Evolutionary conservation across 2,888 invertebrate genomes (phyloP), one percentile per base, ranked within the genome.

Genomic region (Cynaeus angustus): DNA sequence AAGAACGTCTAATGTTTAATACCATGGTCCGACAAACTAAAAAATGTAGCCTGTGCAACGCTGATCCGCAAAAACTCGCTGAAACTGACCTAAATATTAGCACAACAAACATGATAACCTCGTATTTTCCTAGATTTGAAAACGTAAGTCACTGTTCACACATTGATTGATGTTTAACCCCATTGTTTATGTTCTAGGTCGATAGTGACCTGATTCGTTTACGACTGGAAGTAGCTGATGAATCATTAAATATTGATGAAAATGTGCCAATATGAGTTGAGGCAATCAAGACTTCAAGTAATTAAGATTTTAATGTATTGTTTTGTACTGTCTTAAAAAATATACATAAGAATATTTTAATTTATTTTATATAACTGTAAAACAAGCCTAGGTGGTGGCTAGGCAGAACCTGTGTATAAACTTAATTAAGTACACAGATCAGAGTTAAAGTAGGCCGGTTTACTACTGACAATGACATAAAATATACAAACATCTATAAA

Each of bases 1-100:
- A 88, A 74, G 90, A 90, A 78, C 85, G 90, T 73, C 75, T 90
- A 61, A 85, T 84, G 65, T 80, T 90, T 21, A 89, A 89, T 71
- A 88, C 88, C 48, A 86, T 88, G 66, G 84, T 86, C 66, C 88
- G 87, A 75, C 86, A 87, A 56, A 74, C 73, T 75, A 84, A 87
- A 30, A 78, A 74, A 53, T 85, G 85, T 66, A 77, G 80, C 46
- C 76, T 84, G 33, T 85, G 84, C 72, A 74, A 74, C 16, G 76
- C 76, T 4, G 81, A 81, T 21, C 76, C 52, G 1, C 61, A 61
- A 48, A 70, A 48, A 61, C 14, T 62, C 8, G 66, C 66, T 1
- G 56, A 56, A 41, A 52, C 4, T 48, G 14, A 46, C 30, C 38
- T 62, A 7, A 59, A 69, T 21, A 30, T 48, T 5, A 48, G 33